Conservation (phyloP, 1,140 invertebrate species). For the Brachionus manjavacas region DNA sequence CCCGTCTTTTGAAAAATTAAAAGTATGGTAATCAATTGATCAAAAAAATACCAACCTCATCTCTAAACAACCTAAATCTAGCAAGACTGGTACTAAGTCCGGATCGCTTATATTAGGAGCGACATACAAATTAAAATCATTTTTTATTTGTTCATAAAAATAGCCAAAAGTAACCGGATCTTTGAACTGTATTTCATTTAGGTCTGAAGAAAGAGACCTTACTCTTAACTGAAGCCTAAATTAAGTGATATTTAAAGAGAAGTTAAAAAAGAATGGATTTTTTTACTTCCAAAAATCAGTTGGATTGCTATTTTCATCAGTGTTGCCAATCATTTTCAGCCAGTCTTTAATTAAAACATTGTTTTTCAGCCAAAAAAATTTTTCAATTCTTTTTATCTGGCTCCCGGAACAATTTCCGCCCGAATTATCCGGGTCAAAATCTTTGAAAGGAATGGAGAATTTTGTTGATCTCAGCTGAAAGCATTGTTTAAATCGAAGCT, state of each 20-base stretch:
- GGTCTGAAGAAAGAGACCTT: background rate
- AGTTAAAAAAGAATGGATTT: background rate
- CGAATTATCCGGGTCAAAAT: background rate
- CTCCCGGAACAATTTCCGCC: background rate
- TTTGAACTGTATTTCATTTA: slow-evolving; percentile 36
- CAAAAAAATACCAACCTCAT: slow-evolving; percentile 17
- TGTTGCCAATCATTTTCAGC: background rate
- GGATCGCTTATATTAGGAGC: background rate
- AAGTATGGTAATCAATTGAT: background rate
- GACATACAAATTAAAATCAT: background rate
- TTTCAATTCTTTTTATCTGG: background rate
- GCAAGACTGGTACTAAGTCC: background rate
- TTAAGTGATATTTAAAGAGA: background rate
- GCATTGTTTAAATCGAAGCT: slow-evolving; percentile 29
- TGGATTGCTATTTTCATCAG: background rate
- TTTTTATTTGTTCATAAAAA: slow-evolving; percentile 38
- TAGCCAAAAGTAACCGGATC: slow-evolving; percentile 35
- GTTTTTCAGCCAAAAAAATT: slow-evolving; percentile 32
- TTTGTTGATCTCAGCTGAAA: slow-evolving; percentile 21
- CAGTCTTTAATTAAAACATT: slow-evolving; percentile 1
- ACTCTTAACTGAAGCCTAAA: slow-evolving; percentile 14
- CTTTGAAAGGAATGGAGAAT: background rate
- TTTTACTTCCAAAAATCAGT: slow-evolving; percentile 30
- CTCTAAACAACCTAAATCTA: slow-evolving; percentile 11
- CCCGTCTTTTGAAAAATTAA: slow-evolving; percentile 57